phyloP scores from a whole-genome alignment of 1,140 invertebrate species.

The Bombus impatiens region DNA sequence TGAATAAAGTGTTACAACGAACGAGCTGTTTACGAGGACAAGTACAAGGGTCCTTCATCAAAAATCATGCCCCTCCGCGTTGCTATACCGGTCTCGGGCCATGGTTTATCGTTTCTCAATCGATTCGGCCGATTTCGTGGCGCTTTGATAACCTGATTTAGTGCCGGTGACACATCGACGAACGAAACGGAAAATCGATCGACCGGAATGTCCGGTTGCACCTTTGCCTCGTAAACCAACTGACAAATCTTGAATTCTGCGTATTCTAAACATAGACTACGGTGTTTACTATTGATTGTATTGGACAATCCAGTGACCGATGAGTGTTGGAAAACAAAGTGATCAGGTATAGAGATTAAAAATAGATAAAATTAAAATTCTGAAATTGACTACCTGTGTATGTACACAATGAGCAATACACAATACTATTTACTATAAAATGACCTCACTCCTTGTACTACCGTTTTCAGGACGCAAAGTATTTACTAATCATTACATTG shows the following conservation, averaged over 20 bases:
- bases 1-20: slow-evolving; percentile 46
- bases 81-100: slow-evolving; percentile 59
- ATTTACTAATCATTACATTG: no score
- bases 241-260: not conserved
- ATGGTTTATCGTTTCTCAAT: slow-evolving; percentile 66
- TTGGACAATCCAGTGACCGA: accelerated
- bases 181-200: slow-evolving; percentile 48
- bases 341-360: not conserved
- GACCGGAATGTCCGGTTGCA: slow-evolving; percentile 35
- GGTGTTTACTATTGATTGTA: not conserved
- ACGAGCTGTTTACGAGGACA: slow-evolving; percentile 60
- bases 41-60: slow-evolving; percentile 60
- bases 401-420: no score
- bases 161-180: slow-evolving; percentile 37
- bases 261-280: not conserved
- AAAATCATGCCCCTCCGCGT: slow-evolving; percentile 62
- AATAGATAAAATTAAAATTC: accelerated
- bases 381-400: no score
- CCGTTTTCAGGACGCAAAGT: accelerated
- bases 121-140: slow-evolving; percentile 64
- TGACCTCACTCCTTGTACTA: accelerated
- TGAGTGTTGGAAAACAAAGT: not conserved
- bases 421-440: no score
- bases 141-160: slow-evolving; percentile 62
- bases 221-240: slow-evolving; percentile 46